Percentiles rank a stretch among this genome's conserved stretches.
Conservation (phyloP, 2,888 invertebrate species). For the Sycophila texana region DNA sequence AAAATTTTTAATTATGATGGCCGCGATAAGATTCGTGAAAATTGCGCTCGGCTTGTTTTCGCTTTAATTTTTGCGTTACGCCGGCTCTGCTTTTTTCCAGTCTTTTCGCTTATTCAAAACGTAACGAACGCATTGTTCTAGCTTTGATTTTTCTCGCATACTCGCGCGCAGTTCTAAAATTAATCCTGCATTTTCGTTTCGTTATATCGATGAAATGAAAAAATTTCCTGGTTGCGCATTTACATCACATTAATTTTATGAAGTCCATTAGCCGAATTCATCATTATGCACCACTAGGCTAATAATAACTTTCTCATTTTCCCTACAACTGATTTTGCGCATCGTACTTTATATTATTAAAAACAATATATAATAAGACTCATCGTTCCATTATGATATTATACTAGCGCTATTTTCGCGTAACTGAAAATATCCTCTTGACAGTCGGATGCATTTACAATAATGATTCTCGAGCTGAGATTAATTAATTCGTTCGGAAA, state of each 20-base stretch:
- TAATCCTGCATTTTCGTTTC: neutral
- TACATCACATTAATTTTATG: slow-evolving; percentile 26
- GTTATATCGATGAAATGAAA: slow-evolving; percentile 6
- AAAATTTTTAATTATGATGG: slow-evolving; percentile 23
- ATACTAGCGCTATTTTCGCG: neutral
- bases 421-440: neutral
- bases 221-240: slow-evolving; percentile 6
- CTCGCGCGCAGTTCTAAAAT: neutral
- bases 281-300: slow-evolving; percentile 7
- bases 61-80: neutral
- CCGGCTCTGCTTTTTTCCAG: neutral
- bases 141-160: neutral
- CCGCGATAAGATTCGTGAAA: neutral
- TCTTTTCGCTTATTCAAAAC: neutral
- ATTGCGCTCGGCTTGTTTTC: neutral
- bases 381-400: neutral
- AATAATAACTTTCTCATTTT: neutral
- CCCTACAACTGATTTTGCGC: slow-evolving; percentile 5
- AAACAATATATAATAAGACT: neutral
- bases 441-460: too few species aligned
- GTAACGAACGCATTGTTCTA: too few species aligned
- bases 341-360: too few species aligned
- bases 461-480: too few species aligned
- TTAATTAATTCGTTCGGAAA: too few species aligned
- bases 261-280: slow-evolving; percentile 25